A percentile compares a stretch with the other conserved stretches of the same genome.
Conservation (phyloP, 1,140 invertebrate genomes). For the Megalonaias nervosa region DNA sequence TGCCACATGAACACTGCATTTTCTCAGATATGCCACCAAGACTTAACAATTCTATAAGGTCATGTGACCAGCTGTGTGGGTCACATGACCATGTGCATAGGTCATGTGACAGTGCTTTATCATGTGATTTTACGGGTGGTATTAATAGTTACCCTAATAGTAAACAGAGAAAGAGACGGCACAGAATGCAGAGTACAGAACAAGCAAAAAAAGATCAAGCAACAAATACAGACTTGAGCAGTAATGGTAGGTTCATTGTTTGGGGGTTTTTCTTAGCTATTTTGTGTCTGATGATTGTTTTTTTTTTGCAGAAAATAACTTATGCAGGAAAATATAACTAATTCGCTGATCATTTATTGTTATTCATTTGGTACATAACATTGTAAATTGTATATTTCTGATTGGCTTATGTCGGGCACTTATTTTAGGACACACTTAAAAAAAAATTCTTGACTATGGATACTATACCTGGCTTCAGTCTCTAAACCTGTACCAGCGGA, state of each 20-base stretch:
- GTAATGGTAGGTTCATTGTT: constrained; percentile 58
- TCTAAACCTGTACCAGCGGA: no score
- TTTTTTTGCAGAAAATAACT: no score
- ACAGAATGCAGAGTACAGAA: constrained; percentile 45
- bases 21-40: constrained; percentile 42
- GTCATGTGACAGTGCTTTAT: constrained; percentile 46
- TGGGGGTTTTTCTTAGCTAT: no score
- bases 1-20: constrained; percentile 43
- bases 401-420: no score
- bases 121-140: constrained; percentile 44
- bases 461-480: no score
- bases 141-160: constrained; percentile 29
- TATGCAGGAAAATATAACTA: no score
- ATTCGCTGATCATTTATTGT: no score
- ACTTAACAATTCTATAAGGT: constrained; percentile 44
- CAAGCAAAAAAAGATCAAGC: constrained; percentile 62
- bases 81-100: constrained; percentile 16
- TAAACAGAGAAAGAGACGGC: constrained; percentile 58
- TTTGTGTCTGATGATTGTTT: no score
- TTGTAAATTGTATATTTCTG: no score
- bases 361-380: no score
- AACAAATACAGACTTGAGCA: constrained; percentile 68
- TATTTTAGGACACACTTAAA: no score
- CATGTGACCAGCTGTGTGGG: constrained; percentile 44
- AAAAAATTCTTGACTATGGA: no score